These are phyloP conservation scores for Danaus melanippus DNA, from an alignment of 1,140 invertebrate species.

Conservation along the genomic window DNA sequence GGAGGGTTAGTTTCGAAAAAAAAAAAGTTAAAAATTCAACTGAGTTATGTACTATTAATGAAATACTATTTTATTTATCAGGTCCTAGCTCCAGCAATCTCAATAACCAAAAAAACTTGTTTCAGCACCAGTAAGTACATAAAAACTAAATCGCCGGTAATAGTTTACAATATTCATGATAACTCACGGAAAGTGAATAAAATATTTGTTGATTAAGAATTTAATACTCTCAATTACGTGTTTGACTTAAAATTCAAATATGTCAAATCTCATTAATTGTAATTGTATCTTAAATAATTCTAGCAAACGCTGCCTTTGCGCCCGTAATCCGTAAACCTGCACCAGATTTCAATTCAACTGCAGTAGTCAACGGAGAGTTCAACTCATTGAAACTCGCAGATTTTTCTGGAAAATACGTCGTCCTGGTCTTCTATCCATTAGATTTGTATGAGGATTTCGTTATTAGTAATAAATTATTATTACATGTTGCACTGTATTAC, in stretches of 20 bases:
- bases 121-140: constrained; percentile 55
- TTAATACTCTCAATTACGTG: background rate
- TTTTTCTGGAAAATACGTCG: constrained; percentile 95
- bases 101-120: constrained; percentile 32
- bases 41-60: constrained; percentile 1
- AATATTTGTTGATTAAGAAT: background rate
- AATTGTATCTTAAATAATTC: constrained; percentile 16
- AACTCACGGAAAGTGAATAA: background rate
- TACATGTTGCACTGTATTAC: no score
- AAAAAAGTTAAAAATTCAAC: background rate
- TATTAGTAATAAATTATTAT: constrained; percentile 3
- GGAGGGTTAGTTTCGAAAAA: constrained; percentile 31
- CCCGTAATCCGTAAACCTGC: constrained; percentile 84
- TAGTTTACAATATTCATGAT: background rate
- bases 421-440: constrained; percentile 92
- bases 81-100: constrained; percentile 37
- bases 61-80: constrained; percentile 18
- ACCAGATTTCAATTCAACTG: constrained; percentile 89
- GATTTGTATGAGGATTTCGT: constrained; percentile 76
- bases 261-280: background rate
- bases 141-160: constrained; percentile 26
- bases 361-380: constrained; percentile 92
- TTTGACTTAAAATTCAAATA: background rate
- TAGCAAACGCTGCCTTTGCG: constrained; percentile 43
- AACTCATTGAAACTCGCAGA: constrained; percentile 89